Evolutionary conservation across 2,888 invertebrate species (phyloP), one percentile per base, ranked within the genome.

Genomic region (Eucriotettix oculatus): DNA sequence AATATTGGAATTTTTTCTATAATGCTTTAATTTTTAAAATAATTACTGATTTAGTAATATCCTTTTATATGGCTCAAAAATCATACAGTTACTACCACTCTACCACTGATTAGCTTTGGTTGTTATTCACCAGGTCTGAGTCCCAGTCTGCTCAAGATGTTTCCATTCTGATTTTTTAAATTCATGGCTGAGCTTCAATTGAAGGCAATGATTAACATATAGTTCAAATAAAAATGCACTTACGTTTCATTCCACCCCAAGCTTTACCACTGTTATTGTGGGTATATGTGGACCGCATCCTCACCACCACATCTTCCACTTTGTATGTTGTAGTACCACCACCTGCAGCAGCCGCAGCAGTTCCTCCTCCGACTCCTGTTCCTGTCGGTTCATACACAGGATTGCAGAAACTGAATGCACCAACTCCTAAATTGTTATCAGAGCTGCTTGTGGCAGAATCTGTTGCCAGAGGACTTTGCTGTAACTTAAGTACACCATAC

Each of bases 401-500:
- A 74, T 90, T 90, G 54, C 89, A 85, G 70, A 86, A 90, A 68
- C 89, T 90, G 66, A 90, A 79, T 56, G 84, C 78, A 14, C 48
- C 48, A 9, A 48, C 54, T n/a, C 40, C 54, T 9, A 52, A 56
- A 44, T 58, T 57, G 54, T 60, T 60, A 10, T 60, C 61, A 12
- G 62, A 62, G 48, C 62, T 64, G 43, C 64, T 64, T 17, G 65
- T 64, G 9, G 62, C 59, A 43, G 66, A 65, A 56, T 65, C 65
- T 48, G 66, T 63, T 10, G 67, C 63, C 43, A 63, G 78, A 1
- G 86, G 85, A 68, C 80, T 81, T 42, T 84, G 85, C 69, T 90
- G 88, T 62, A 90, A 76, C 67, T 88, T 86, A 58, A 88, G 71
- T 0, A 89, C 85, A 1, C 89, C 89, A 66, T 86, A 89, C 67